A percentile compares a stretch with the other conserved stretches of the same genome.
Evolutionary conservation across 2,888 invertebrate genomes (phyloP).

Genomic region (Hyposoter dolosus): DNA sequence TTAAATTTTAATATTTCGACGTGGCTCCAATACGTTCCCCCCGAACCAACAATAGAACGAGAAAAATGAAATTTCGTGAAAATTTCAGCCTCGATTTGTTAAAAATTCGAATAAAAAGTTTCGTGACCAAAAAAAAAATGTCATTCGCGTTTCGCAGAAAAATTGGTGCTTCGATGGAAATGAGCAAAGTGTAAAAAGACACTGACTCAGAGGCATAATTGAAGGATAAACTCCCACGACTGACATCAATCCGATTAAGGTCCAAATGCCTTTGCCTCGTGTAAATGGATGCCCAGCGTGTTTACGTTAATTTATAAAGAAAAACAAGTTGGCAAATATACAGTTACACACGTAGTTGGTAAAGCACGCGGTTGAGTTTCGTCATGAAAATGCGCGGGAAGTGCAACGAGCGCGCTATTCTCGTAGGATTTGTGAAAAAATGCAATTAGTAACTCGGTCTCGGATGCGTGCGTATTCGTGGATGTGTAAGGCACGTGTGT

Average conservation of each 20-base stretch:
- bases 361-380: not conserved
- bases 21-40: no score
- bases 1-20: no score
- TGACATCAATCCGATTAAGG: conserved; percentile 13
- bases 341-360: not conserved
- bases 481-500: conserved; percentile 3
- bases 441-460: conserved; percentile 56
- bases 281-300: not conserved
- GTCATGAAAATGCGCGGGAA: conserved; percentile 55
- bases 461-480: conserved; percentile 5
- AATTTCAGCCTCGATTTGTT: not conserved
- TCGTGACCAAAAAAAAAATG: not conserved
- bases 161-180: not conserved
- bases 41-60: not conserved
- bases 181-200: not conserved
- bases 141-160: not conserved
- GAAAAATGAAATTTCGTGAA: not conserved
- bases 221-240: conserved; percentile 4
- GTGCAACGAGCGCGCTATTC: conserved; percentile 45
- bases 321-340: not conserved
- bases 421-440: conserved; percentile 51
- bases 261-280: conserved; percentile 16
- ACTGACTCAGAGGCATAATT: not conserved
- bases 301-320: conserved; percentile 7
- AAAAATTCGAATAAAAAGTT: not conserved